Percentiles rank a stretch among this genome's conserved stretches.
Conservation (phyloP, 2,888 invertebrate species). For the Melieria crassipennis region DNA sequence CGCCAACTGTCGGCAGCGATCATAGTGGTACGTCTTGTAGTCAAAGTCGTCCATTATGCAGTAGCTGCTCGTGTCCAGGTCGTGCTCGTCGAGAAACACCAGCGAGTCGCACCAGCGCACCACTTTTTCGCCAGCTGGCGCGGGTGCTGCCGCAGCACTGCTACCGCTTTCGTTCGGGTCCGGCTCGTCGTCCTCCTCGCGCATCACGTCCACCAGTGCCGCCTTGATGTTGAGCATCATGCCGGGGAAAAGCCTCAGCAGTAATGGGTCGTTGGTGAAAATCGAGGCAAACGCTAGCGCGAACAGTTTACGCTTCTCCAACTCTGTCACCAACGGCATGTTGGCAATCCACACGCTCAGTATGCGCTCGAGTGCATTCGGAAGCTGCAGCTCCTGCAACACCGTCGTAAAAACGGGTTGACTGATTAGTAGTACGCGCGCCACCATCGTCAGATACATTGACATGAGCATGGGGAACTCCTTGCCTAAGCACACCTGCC, state of each 20-base stretch:
- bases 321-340: constrained; percentile 80
- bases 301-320: constrained; percentile 84
- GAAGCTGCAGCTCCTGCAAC: constrained; percentile 68
- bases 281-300: constrained; percentile 77
- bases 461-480: constrained; percentile 80
- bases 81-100: constrained; percentile 64
- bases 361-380: constrained; percentile 75
- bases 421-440: constrained; percentile 79
- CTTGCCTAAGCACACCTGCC: constrained; percentile 75
- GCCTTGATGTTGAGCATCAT: constrained; percentile 80
- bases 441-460: constrained; percentile 80
- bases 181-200: constrained; percentile 75
- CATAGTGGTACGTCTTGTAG: constrained; percentile 76
- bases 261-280: constrained; percentile 75
- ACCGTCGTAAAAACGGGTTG: constrained; percentile 72
- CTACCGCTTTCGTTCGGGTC: constrained; percentile 63
- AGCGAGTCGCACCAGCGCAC: constrained; percentile 63
- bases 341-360: constrained; percentile 82
- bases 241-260: constrained; percentile 77
- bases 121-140: constrained; percentile 32
- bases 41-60: constrained; percentile 68
- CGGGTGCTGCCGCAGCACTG: constrained; percentile 22
- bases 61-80: constrained; percentile 59
- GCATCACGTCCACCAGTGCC: constrained; percentile 82
- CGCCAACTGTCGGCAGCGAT: constrained; percentile 72